Conservation (phyloP, 2,888 invertebrate species). For the Pyralis farinalis region DNA sequence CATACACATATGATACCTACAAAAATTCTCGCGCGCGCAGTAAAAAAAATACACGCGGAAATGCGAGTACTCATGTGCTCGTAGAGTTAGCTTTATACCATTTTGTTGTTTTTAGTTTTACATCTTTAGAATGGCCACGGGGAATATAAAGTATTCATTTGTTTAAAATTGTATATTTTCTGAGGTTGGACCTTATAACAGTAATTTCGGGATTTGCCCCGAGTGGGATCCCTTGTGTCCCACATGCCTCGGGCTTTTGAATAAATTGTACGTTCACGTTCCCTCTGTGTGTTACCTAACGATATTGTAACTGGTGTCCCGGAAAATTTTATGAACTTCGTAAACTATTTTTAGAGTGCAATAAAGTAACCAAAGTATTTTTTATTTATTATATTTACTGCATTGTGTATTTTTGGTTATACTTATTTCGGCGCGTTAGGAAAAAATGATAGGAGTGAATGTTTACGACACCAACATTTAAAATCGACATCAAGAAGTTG, state of each 20-base stretch:
- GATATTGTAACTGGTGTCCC: slow-evolving; percentile 20
- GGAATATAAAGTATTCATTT: slow-evolving; percentile 6
- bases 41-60: too few relatives aligned
- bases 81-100: too few relatives aligned
- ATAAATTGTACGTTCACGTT: slow-evolving; percentile 38
- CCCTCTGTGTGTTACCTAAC: slow-evolving; percentile 19
- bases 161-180: slow-evolving; percentile 32
- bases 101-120: too few relatives aligned
- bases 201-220: slow-evolving; percentile 46
- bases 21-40: too few relatives aligned
- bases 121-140: background rate
- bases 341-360: slow-evolving; percentile 1
- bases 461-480: too few relatives aligned
- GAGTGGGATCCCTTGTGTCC: slow-evolving; percentile 27
- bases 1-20: too few relatives aligned
- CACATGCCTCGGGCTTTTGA: slow-evolving; percentile 34
- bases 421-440: too few relatives aligned
- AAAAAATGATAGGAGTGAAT: too few relatives aligned
- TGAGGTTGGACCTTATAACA: slow-evolving; percentile 38
- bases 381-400: too few relatives aligned
- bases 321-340: slow-evolving; percentile 19
- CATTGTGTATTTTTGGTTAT: too few relatives aligned
- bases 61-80: too few relatives aligned
- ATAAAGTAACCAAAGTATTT: background rate
- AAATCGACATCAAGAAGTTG: too few relatives aligned